Evolutionary conservation across 2,113 vertebrate genomes (phyloP).

Genomic region (Mionectes macconnelli): DNA sequence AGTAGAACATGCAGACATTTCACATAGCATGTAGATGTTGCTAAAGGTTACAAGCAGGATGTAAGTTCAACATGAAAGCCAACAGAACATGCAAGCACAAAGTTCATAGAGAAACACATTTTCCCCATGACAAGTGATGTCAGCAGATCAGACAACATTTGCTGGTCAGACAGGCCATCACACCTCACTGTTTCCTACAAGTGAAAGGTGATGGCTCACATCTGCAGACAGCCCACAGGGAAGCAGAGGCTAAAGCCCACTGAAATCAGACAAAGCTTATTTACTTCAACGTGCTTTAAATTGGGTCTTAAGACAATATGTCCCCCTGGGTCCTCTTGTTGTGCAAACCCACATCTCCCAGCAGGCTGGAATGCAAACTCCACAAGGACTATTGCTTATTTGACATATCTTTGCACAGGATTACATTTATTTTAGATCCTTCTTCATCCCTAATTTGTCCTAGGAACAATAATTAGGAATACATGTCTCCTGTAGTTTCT

Average conservation of each 20-base stretch:
- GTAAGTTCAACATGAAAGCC: neutral
- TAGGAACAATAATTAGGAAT: neutral
- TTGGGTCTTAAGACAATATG: neutral
- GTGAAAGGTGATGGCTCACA: neutral
- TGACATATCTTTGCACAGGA: neutral
- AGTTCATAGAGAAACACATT: neutral
- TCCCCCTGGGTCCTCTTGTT: neutral
- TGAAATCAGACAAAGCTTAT: neutral
- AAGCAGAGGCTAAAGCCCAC: neutral
- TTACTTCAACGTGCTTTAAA: neutral
- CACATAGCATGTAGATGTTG: neutral
- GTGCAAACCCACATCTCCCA: neutral
- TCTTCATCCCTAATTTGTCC: neutral
- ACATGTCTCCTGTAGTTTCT: neutral
- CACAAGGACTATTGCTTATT: fast-evolving
- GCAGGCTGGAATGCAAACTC: neutral
- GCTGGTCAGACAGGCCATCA: fast-evolving
- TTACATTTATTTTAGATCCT: neutral
- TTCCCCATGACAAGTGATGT: neutral
- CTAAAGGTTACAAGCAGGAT: neutral
- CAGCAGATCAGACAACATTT: neutral
- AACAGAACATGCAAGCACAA: neutral
- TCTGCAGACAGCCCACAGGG: fast-evolving
- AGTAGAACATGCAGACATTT: neutral
- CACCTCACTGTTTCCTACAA: neutral